Base-by-base conservation (phyloP, 2,113 vertebrate species). In the Tragelaphus buxtoni region DNA sequence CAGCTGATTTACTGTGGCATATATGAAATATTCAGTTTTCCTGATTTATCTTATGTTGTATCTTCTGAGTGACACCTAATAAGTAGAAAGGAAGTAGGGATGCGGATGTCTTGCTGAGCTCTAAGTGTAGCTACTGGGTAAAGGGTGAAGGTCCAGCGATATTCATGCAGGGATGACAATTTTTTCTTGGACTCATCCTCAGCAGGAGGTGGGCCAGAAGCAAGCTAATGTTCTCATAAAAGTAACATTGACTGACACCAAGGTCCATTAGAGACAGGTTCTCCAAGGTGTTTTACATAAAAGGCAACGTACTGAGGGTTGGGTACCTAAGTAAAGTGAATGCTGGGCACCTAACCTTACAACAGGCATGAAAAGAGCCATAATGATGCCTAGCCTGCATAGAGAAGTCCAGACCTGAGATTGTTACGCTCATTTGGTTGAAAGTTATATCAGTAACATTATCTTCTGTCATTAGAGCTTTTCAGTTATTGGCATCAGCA, bases 1-100 rank as follows among this genome's bases (percentile, higher is more conserved):
- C 76, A 94, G 58, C 55, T 39, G 58, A 95, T 97, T 97, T 93
- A 94, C 47, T 65, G 69, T 88, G 94, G 91, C 94, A 97, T 97
- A 98, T 96, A 97, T 97, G 88, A 98, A 98, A 97, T 96, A 97
- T 95, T 98, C 63, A 97, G 76, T 90, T 98, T 97, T 95, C 53
- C 69, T 93, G 60, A 97, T 98, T 92, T 91, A 84, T 90, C 58
- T 1, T 83, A 20, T 76, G 60, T 56, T 74, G 61, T 91, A 1
- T 91, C 92, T 92, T 81, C 84, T 93, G 84, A 95, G 69, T 92
- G 93, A 85, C 60, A 92, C 22, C 5, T 84, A 61, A 79, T 88
- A 88, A 58, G 22, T 69, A 86, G 65, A 85, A 83, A 94, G 18
- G 30, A 42, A 26, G 9, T 18, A 28, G 5, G 9, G 26, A 77